phyloP scores from a whole-genome alignment of 2,888 invertebrate genomes.

The Busseola fusca region DNA sequence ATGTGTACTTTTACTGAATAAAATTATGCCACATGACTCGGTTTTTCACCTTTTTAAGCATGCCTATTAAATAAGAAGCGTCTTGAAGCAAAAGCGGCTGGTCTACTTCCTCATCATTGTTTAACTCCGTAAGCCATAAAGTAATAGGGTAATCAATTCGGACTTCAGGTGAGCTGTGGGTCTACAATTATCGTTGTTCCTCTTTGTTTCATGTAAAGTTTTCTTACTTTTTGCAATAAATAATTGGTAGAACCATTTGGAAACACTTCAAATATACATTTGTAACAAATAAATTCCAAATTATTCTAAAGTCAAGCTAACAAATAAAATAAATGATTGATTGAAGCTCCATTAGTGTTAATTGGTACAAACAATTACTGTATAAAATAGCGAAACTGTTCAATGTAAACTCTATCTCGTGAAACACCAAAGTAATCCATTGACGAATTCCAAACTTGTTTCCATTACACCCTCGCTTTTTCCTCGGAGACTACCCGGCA shows the following conservation, averaged over 20 bases:
- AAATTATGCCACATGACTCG: not conserved
- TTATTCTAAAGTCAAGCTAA: slow-evolving; percentile 27
- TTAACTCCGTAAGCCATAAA: not conserved
- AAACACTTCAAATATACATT: slow-evolving; percentile 13
- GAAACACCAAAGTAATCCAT: slow-evolving; percentile 71
- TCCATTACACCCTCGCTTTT: slow-evolving; percentile 79
- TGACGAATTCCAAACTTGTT: slow-evolving; percentile 80
- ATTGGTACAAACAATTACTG: slow-evolving; percentile 40
- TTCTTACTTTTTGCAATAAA: not conserved
- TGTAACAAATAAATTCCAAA: not conserved
- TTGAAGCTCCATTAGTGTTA: slow-evolving; percentile 34
- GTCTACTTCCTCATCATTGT: not conserved
- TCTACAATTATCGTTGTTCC: not conserved
- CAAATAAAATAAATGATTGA: too few relatives aligned
- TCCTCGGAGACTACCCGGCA: slow-evolving; percentile 74
- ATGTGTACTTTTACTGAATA: not conserved
- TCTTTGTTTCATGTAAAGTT: not conserved
- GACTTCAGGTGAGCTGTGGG: not conserved
- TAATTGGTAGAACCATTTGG: not conserved
- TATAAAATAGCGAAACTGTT: slow-evolving; percentile 52
- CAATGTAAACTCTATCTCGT: slow-evolving; percentile 53
- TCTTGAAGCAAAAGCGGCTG: not conserved
- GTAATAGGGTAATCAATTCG: not conserved
- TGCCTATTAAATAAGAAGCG: not conserved
- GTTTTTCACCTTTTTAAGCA: not conserved